Evolutionary conservation across 2,113 vertebrate species (phyloP), one percentile per base, ranked within the genome.

Genomic region (Bungarus multicinctus): DNA sequence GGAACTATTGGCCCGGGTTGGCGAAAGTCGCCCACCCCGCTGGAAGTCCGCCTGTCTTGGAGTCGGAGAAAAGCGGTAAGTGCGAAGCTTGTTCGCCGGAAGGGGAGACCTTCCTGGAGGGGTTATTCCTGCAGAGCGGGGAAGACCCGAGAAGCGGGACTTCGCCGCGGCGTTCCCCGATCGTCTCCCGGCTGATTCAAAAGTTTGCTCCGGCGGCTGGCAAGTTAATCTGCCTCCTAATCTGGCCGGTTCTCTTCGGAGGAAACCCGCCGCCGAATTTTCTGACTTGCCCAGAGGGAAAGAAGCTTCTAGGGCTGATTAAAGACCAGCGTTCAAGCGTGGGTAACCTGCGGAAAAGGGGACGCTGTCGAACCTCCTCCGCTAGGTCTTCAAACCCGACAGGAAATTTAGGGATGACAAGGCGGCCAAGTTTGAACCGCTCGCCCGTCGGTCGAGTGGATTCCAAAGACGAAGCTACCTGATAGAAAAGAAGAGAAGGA

Each of bases 1-100:
- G 93, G 58, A 90, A 89, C 14, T 57, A n/a, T 18, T 22, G 2
- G 90, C n/a, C 45, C 81, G 94, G 93, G 85, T 90, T 45, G 94
- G 90, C 91, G 55, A 94, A 94, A 95, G 95, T 95, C 89, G 94
- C 91, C 88, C 91, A 95, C 94, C 91, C 95, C 94, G 16, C 93
- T 93, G 94, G 94, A 93, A 95, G 93, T 93, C 96, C 22, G 57
- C 47, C 58, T 95, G 94, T 95, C 90, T 93, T 94, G 95, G 94
- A 94, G 91, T 94, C 92, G 94, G 94, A 94, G 94, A 94, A 89
- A 86, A 16, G 5, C 57, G 88, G 93, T 95, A 95, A 1, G 30
- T n/a, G 25, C 85, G 34, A 57, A 25, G 30, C 30, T 69, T 16
- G 30, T 69, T 69, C 12, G 3, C 30, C n/a, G 64, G 39, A 50